Base-by-base conservation (phyloP, 2,888 invertebrate species). In the Gerris lacustris region DNA sequence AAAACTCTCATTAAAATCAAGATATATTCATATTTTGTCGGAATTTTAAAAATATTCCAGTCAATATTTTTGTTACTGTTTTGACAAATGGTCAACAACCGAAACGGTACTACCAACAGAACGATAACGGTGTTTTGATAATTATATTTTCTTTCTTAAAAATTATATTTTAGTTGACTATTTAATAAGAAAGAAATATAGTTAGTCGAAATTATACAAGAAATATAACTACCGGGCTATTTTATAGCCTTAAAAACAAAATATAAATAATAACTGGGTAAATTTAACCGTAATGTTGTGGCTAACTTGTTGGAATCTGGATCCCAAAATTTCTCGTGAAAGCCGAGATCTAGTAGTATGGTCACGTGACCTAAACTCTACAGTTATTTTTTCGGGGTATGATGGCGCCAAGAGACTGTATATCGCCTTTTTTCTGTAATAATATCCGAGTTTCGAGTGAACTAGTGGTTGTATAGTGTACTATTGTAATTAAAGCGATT, bases 341-440 rank as follows among this genome's bases (percentile, higher is more conserved):
- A 74, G 74, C 74, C 75, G 74, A 74, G 75, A 75, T 75, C 73
- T 76, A 78, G 79, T 79, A 79, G 78, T 78, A 77, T 77, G 77
- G 79, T 83, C 83, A 84, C 83, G 83, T 84, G 83, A 83, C 80
- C 77, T 76, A 77, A 77, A 76, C 78, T 77, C 78, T 77, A 77
- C 79, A 82, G 82, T 83, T 81, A 81, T 82, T 82, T 64, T 64
- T 18, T 55, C 55, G 55, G 73, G 81, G 81, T 80, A 83, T 82
- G 82, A 83, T 84, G 84, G 84, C 84, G 84, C 84, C 83, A 84
- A 83, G 82, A 79, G 79, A 80, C 79, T 79, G 79, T 79, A 80
- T 80, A 70, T 68, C 69, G 70, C 47, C 73, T 73, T 68, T 63
- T 68, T 70, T 70, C 63, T 63, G 70, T 67, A 69, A 70, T 64